Evolutionary conservation across 2,888 invertebrate species (phyloP).

Genomic region (Thymelicus acteon): DNA sequence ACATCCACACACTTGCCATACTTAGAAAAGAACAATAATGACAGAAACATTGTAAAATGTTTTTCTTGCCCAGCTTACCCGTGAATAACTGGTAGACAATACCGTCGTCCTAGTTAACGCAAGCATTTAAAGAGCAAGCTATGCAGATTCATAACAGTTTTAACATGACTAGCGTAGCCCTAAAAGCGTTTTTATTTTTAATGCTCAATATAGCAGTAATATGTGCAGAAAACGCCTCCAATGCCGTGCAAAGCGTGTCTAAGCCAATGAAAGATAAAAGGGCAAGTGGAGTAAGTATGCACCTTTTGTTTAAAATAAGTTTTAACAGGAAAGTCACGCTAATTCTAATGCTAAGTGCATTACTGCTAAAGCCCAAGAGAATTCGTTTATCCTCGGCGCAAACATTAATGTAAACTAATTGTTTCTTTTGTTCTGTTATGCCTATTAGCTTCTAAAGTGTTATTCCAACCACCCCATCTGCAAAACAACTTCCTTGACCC

Average conservation of each 20-base stretch:
- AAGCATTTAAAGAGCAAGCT: conserved; percentile 37
- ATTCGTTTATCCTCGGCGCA: neutral
- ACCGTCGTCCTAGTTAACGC: conserved; percentile 26
- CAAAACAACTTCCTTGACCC: neutral
- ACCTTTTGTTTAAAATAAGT: conserved; percentile 7
- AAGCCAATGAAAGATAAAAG: conserved; percentile 40
- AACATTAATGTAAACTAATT: no score
- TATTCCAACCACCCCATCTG: no score
- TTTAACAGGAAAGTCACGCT: no score
- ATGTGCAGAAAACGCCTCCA: conserved; percentile 41
- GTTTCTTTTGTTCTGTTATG: no score
- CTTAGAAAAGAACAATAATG: conserved; percentile 4
- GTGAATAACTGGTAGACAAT: conserved; percentile 37
- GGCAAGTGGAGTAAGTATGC: conserved; percentile 50
- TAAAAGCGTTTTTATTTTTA: conserved; percentile 40
- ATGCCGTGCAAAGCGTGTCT: conserved; percentile 15
- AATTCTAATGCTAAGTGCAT: no score
- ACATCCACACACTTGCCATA: neutral
- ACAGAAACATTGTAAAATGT: neutral
- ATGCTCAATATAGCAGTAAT: conserved; percentile 40
- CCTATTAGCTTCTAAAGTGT: no score
- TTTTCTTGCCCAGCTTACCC: neutral
- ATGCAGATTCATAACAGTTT: conserved; percentile 38
- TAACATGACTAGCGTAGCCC: conserved; percentile 42
- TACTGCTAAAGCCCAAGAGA: neutral